Conservation (phyloP, 2,113 vertebrate genomes). For the Potamarius usumacintae region DNA sequence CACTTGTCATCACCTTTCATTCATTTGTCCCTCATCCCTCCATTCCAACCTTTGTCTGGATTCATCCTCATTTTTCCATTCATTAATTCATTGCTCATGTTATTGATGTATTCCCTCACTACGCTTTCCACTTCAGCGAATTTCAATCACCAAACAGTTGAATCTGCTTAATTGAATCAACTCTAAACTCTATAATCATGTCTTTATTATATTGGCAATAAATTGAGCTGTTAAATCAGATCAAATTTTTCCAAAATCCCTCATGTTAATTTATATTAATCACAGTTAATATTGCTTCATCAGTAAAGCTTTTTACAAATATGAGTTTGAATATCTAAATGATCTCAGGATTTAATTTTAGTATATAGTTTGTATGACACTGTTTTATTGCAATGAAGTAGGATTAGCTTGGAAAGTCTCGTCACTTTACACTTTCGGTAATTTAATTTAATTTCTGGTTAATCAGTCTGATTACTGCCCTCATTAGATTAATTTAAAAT, state of each 20-base stretch:
- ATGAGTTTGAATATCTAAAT: slow-evolving; percentile 12
- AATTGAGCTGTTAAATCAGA: not conserved
- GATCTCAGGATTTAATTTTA: slow-evolving; percentile 5
- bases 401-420: slow-evolving; percentile 14
- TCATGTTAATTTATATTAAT: slow-evolving; percentile 8
- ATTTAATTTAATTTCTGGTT: slow-evolving; percentile 36
- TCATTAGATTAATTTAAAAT: slow-evolving; percentile 42
- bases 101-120: not conserved
- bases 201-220: not conserved
- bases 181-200: not conserved
- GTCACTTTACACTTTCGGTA: slow-evolving; percentile 3
- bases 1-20: slow-evolving; percentile 24
- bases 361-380: not conserved
- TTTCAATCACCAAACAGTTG: not conserved
- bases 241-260: not conserved
- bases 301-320: slow-evolving; percentile 12
- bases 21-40: slow-evolving; percentile 3
- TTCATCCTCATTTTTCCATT: not conserved
- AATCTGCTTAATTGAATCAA: not conserved
- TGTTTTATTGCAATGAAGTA: slow-evolving; percentile 6
- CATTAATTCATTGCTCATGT: not conserved
- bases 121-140: not conserved
- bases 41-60: not conserved
- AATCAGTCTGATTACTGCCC: slow-evolving; percentile 38
- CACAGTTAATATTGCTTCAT: not conserved